A percentile compares a stretch with the other conserved stretches of the same genome.
phyloP scores from a whole-genome alignment of 1,140 invertebrate genomes.

The Macrostomum lignano region DNA sequence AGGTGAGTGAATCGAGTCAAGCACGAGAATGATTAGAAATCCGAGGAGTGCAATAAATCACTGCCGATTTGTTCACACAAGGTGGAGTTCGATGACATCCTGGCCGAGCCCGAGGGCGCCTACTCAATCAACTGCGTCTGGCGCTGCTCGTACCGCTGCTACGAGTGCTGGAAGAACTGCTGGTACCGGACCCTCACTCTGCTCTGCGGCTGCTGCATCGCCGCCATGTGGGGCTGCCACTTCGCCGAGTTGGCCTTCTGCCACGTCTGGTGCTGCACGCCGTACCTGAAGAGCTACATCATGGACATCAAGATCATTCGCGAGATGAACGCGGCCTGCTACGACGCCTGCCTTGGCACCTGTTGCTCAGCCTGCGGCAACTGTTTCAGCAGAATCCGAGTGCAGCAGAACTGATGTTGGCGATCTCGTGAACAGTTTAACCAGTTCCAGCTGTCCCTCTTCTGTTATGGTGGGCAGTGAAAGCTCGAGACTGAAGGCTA shows the following conservation, averaged over 20 bases:
- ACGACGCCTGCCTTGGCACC: slow-evolving; percentile 36
- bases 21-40: no score
- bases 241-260: no score
- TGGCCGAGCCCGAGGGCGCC: slow-evolving; percentile 44
- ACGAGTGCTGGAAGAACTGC: slow-evolving; percentile 36
- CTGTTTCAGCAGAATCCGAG: slow-evolving; percentile 36
- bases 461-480: no score
- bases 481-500: no score
- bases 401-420: no score
- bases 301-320: slow-evolving; percentile 37
- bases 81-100: slow-evolving; percentile 39
- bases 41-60: no score
- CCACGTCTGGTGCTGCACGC: slow-evolving; percentile 22
- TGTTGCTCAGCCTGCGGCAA: slow-evolving; percentile 35
- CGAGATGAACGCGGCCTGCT: slow-evolving; percentile 32
- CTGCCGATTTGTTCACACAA: no score
- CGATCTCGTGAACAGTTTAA: no score
- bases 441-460: no score
- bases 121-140: slow-evolving; percentile 44
- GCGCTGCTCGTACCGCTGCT: slow-evolving; percentile 39
- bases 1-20: no score
- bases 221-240: no score
- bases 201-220: slow-evolving; percentile 37
- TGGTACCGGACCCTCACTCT: slow-evolving; percentile 41
- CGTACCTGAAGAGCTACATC: slow-evolving; percentile 12